Evolutionary conservation across 2,888 invertebrate genomes (phyloP).

Genomic region (Lysandra coridon): DNA sequence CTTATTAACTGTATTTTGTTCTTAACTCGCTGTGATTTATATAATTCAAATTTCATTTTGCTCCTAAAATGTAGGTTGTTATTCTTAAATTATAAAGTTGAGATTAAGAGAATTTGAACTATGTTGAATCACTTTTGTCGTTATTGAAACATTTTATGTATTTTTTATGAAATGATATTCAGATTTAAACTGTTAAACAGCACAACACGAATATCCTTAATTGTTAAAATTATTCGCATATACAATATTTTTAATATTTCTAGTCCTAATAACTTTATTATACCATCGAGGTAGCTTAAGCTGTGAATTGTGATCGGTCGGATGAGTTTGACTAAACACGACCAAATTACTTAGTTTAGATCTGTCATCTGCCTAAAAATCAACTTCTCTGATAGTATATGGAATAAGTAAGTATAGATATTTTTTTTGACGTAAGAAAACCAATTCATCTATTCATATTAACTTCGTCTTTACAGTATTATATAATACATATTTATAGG

Average conservation of each 20-base stretch:
- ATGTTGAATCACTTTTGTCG: background rate
- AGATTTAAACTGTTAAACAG: background rate
- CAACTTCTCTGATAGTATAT: no score
- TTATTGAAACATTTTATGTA: background rate
- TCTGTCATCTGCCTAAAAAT: no score
- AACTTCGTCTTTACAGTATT: background rate
- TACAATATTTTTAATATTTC: no score
- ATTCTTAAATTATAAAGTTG: background rate
- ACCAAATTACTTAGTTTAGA: no score
- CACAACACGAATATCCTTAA: no score
- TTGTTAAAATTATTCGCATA: no score
- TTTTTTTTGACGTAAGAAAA: background rate
- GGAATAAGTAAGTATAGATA: no score
- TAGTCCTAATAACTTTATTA: background rate
- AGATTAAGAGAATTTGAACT: background rate
- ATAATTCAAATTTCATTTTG: conserved; percentile 7
- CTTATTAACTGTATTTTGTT: conserved; percentile 31
- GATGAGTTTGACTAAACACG: no score
- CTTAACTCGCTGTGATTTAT: background rate
- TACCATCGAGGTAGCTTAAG: background rate
- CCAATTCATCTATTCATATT: background rate
- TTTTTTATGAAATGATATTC: background rate
- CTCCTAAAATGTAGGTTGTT: background rate
- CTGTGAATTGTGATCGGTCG: no score
- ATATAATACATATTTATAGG: background rate